Evolutionary conservation across 2,888 invertebrate genomes (phyloP).

Genomic region (Megaustenia siamemsis): DNA sequence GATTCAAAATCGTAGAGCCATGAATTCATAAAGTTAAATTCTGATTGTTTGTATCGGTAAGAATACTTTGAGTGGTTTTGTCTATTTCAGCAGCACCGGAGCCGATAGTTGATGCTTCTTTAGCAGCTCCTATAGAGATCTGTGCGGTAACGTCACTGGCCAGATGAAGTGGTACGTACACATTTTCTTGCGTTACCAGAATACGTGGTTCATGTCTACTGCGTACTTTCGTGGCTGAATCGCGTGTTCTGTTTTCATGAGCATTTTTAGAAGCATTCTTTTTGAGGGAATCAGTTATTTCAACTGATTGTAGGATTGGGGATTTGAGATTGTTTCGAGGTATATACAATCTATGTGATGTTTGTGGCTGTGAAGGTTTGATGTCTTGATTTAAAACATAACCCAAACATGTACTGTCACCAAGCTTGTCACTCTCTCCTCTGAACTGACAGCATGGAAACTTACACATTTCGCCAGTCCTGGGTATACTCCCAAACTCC

Average conservation of each 20-base stretch:
- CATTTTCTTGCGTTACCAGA: background rate
- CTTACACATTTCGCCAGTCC: background rate
- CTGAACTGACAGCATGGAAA: slow-evolving; percentile 6
- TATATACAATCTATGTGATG: too few species aligned
- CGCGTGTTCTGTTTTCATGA: background rate
- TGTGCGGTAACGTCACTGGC: background rate
- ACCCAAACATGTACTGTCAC: background rate
- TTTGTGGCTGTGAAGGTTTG: background rate
- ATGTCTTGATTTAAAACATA: background rate
- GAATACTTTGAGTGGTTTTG: background rate
- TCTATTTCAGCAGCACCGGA: background rate
- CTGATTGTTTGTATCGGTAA: background rate
- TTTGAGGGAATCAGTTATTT: background rate
- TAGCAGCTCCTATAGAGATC: background rate
- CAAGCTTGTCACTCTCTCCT: background rate
- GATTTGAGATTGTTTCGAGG: too few species aligned
- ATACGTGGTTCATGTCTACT: background rate
- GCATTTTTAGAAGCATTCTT: background rate
- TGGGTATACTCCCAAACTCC: background rate
- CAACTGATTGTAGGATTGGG: background rate
- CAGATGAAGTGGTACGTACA: background rate
- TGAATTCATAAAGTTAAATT: background rate
- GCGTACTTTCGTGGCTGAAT: background rate
- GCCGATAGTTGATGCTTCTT: background rate
- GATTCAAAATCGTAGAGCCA: background rate